phyloP scores from a whole-genome alignment of 2,888 invertebrate genomes.

The Netelia virgata region DNA sequence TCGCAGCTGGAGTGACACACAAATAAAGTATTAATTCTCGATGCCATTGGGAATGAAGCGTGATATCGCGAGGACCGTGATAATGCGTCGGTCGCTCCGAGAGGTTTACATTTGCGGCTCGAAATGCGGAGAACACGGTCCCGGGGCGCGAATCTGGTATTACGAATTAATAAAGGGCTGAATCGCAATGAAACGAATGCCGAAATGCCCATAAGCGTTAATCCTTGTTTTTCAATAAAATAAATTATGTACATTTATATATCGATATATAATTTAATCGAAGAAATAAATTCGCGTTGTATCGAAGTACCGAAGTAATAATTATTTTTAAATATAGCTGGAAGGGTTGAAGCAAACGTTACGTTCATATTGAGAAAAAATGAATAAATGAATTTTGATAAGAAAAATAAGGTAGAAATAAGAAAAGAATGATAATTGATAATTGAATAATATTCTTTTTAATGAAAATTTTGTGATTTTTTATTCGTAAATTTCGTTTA shows the following conservation, averaged over 20 bases:
- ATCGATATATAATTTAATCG: neutral
- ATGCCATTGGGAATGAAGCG: slow-evolving; percentile 74
- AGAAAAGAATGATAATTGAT: too few relatives aligned
- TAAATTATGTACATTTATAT: neutral
- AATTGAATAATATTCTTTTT: too few relatives aligned
- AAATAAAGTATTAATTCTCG: slow-evolving; percentile 83
- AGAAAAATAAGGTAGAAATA: too few relatives aligned
- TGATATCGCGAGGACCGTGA: slow-evolving; percentile 37
- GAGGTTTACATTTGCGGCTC: slow-evolving; percentile 40
- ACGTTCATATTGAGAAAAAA: too few relatives aligned
- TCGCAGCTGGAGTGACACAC: slow-evolving; percentile 83
- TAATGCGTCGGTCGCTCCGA: slow-evolving; percentile 37
- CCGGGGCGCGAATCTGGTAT: slow-evolving; percentile 35
- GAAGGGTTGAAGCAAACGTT: too few relatives aligned
- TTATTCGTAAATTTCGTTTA: neutral
- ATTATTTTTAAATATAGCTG: neutral
- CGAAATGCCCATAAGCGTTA: slow-evolving; percentile 3
- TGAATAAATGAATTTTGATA: too few relatives aligned
- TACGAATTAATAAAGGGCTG: slow-evolving; percentile 42
- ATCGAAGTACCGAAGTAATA: too few relatives aligned
- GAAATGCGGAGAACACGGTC: slow-evolving; percentile 37
- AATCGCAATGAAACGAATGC: slow-evolving; percentile 5
- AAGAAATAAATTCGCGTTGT: neutral
- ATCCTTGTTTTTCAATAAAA: neutral
- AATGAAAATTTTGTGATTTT: too few relatives aligned